phyloP scores from a whole-genome alignment of 2,888 invertebrate species.

The Monochamus alternatus region DNA sequence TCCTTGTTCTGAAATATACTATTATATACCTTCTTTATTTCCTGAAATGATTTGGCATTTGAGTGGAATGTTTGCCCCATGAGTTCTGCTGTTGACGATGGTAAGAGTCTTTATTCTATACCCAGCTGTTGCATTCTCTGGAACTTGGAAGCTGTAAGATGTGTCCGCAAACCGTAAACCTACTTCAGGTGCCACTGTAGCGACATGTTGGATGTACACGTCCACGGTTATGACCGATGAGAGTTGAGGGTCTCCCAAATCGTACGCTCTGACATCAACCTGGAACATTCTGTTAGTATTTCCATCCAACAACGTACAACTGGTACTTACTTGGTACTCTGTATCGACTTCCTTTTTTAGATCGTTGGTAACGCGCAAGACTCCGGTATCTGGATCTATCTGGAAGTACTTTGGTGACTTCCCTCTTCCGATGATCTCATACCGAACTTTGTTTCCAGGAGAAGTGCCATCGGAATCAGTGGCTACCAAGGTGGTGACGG shows the following conservation, averaged over 20 bases:
- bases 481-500: conserved; percentile 85
- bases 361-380: conserved; percentile 86
- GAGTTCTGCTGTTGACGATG: conserved; percentile 82
- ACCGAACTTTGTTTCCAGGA: conserved; percentile 85
- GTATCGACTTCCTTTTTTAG: conserved; percentile 88
- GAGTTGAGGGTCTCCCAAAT: conserved; percentile 88
- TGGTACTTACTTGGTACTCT: conserved; percentile 82
- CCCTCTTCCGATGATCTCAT: conserved; percentile 87
- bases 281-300: conserved; percentile 62
- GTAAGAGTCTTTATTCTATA: conserved; percentile 81
- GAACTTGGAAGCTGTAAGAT: conserved; percentile 86
- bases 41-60: conserved; percentile 86
- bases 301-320: conserved; percentile 2
- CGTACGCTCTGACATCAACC: conserved; percentile 90
- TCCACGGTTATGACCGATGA: conserved; percentile 87
- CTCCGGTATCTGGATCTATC: conserved; percentile 88
- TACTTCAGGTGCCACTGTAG: conserved; percentile 77
- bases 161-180: conserved; percentile 92
- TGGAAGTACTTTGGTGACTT: conserved; percentile 90
- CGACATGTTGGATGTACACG: conserved; percentile 87
- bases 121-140: conserved; percentile 82
- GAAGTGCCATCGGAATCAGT: conserved; percentile 89
- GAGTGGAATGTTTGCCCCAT: conserved; percentile 80
- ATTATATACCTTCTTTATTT: conserved; percentile 79
- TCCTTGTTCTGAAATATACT: too few species aligned